Evolutionary conservation across 2,888 invertebrate genomes (phyloP).

Genomic region (Eudemis profundana): DNA sequence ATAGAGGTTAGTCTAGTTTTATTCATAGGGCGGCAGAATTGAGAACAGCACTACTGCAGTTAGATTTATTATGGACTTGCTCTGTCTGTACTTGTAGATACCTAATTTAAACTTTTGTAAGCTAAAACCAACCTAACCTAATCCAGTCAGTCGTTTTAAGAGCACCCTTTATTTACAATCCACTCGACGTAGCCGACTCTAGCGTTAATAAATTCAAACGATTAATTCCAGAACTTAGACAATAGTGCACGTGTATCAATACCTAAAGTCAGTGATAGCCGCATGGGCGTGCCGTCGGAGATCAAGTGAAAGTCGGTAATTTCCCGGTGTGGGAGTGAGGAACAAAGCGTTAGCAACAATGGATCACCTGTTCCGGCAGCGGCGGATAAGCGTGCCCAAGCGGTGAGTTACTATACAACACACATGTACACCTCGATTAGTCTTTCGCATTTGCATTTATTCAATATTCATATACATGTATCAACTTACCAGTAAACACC

Average conservation of each 20-base stretch:
- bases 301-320: constrained; percentile 80
- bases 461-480: background rate
- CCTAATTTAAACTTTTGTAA: background rate
- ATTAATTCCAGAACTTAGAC: constrained; percentile 13
- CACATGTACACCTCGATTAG: background rate
- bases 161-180: background rate
- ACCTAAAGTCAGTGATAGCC: constrained; percentile 44
- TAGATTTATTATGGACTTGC: too few relatives aligned
- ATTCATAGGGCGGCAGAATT: too few relatives aligned
- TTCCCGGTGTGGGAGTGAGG: constrained; percentile 71
- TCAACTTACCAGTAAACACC: too few relatives aligned
- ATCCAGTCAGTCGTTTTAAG: constrained; percentile 11
- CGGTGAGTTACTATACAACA: constrained; percentile 69
- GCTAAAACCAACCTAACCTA: background rate
- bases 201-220: background rate
- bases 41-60: too few relatives aligned
- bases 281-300: constrained; percentile 55
- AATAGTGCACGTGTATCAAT: constrained; percentile 10
- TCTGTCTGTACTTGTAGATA: background rate
- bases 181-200: background rate
- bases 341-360: constrained; percentile 71
- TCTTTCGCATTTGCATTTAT: background rate
- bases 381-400: constrained; percentile 80
- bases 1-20: too few relatives aligned
- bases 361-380: constrained; percentile 82